These are phyloP conservation scores for Alethe diademata DNA, from an alignment of 2,113 vertebrate genomes.

Conservation along the genomic window DNA sequence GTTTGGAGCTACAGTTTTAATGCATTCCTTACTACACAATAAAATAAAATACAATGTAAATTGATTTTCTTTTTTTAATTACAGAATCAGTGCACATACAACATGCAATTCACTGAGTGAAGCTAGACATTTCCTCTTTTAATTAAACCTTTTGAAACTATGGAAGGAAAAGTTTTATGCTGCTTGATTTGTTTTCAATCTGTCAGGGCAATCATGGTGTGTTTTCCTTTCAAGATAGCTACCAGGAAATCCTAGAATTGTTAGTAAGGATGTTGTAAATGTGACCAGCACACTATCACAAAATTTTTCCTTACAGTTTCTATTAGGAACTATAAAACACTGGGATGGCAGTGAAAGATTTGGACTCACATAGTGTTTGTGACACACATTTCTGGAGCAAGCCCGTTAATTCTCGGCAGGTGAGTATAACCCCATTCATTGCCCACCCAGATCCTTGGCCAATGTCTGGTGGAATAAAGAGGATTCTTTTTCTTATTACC, in stretches of 20 bases:
- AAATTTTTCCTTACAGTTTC: not conserved
- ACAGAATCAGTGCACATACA: not conserved
- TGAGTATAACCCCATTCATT: not conserved
- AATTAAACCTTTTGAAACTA: not conserved
- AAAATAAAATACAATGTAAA: slow-evolving; percentile 37
- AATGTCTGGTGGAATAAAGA: not conserved
- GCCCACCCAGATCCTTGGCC: not conserved
- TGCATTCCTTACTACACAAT: slow-evolving; percentile 1
- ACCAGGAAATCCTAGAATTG: not conserved
- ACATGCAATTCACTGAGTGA: not conserved
- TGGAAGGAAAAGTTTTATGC: not conserved
- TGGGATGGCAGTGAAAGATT: not conserved
- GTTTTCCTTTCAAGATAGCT: not conserved
- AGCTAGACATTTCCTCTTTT: not conserved
- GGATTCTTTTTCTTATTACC: not conserved
- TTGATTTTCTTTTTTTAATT: not conserved
- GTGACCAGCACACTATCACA: not conserved
- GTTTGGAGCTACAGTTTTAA: not conserved
- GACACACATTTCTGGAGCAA: not conserved
- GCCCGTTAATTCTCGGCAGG: not conserved
- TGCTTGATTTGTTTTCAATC: not conserved
- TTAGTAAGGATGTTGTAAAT: not conserved
- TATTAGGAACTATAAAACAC: not conserved
- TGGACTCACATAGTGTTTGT: not conserved
- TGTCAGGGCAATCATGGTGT: not conserved